Evolutionary conservation across 1,140 invertebrate genomes (phyloP).

Genomic region (Acyrthosiphon pisum): DNA sequence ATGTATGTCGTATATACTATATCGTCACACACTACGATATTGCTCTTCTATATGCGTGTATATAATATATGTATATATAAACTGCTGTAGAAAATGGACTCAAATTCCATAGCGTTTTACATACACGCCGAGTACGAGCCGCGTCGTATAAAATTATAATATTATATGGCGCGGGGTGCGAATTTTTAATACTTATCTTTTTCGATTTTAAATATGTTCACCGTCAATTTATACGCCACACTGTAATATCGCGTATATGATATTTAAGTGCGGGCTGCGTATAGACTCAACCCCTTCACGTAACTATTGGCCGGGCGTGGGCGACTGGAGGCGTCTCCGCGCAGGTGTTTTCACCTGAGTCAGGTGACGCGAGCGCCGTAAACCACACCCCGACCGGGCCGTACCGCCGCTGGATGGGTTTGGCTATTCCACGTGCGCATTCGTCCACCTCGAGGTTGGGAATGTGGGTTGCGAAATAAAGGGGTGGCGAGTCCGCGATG

Average conservation of each 20-base stretch:
- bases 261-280: not conserved
- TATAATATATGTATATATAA: not conserved
- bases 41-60: not conserved
- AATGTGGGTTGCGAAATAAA: not conserved
- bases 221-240: not conserved
- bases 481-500: not conserved
- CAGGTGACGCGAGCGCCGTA: conserved; percentile 33
- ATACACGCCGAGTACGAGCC: not conserved
- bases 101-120: conserved; percentile 21
- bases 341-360: conserved; percentile 45
- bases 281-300: not conserved
- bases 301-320: not conserved
- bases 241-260: too few species aligned
- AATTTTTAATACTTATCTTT: not conserved
- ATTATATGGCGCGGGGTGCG: not conserved
- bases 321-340: conserved; percentile 9
- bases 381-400: conserved; percentile 43
- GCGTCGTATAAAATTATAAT: not conserved
- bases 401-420: not conserved
- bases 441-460: not conserved
- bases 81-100: not conserved
- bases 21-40: not conserved
- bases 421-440: not conserved
- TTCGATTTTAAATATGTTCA: not conserved
- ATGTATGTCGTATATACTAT: too few species aligned